Conservation (phyloP, 2,113 vertebrate species). For the Silurus meridionalis region DNA sequence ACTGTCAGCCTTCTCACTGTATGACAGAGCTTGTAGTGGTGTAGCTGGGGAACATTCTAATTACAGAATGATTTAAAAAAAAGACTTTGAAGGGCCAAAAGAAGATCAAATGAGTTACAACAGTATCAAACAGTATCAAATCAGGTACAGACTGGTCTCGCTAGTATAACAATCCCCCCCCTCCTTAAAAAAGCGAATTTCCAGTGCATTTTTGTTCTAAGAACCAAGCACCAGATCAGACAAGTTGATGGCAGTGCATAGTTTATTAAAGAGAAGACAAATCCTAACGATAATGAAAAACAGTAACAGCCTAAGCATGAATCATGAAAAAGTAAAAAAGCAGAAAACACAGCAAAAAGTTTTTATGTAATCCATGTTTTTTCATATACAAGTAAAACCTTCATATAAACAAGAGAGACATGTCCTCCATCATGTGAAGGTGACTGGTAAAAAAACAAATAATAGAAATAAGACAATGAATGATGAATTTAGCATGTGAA, state of each 20-base stretch:
- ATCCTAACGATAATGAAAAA: not conserved
- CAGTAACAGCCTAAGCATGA: not conserved
- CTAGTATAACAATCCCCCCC: not conserved
- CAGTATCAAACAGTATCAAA: not conserved
- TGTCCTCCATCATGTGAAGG: not conserved
- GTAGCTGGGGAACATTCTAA: conserved; percentile 16
- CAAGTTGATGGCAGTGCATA: not conserved
- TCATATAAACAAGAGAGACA: not conserved
- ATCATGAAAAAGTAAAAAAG: not conserved
- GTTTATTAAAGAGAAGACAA: not conserved
- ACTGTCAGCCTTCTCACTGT: conserved; percentile 16
- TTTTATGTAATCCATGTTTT: not conserved
- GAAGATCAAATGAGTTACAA: conserved; percentile 13
- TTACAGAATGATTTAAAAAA: conserved; percentile 19
- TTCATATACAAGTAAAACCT: not conserved
- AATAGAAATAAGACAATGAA: not conserved
- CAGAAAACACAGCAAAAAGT: not conserved
- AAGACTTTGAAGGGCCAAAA: not conserved
- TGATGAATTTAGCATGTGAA: no score
- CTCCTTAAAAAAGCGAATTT: not conserved
- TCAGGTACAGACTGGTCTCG: not conserved
- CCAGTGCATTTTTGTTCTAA: not conserved
- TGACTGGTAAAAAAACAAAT: not conserved
- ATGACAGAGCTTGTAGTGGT: not conserved
- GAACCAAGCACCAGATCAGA: not conserved